phyloP scores from a whole-genome alignment of 2,113 vertebrate genomes.

The Pachycephala philippinensis region DNA sequence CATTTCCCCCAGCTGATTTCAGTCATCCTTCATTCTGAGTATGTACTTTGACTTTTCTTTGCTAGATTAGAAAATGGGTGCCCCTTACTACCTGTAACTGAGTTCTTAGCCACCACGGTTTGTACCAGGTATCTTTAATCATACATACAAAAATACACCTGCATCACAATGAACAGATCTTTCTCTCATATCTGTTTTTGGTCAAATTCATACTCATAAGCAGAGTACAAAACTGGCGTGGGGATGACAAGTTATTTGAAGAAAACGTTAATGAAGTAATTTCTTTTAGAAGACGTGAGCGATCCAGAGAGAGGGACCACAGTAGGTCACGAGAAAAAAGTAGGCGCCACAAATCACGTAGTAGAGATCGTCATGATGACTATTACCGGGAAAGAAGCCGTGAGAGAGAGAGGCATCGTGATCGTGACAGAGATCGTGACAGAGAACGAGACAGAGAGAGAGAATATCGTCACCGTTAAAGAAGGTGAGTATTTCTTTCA shows the following conservation, averaged over 20 bases:
- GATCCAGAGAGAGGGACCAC: conserved; percentile 97
- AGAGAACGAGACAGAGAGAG: conserved; percentile 92
- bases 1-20: not conserved
- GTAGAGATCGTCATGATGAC: conserved; percentile 95
- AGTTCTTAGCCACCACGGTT: not conserved
- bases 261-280: conserved; percentile 76
- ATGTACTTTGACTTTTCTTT: not conserved
- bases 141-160: not conserved
- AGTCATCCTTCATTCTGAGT: not conserved
- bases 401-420: conserved; percentile 92
- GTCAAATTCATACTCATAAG: not conserved
- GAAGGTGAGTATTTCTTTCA: conserved; percentile 77
- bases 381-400: conserved; percentile 96
- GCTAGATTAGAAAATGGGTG: not conserved
- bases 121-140: not conserved
- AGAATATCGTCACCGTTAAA: conserved; percentile 93
- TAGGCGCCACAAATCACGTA: conserved; percentile 95
- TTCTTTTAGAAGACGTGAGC: conserved; percentile 90
- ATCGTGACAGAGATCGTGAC: conserved; percentile 90
- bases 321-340: conserved; percentile 97
- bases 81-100: not conserved
- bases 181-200: not conserved
- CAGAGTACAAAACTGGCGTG: not conserved
- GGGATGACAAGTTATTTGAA: not conserved
- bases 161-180: not conserved